Percentiles rank a stretch among this genome's conserved stretches.
phyloP scores from a whole-genome alignment of 2,797 vertebrate genomes.

The Peromyscus aztecus region DNA sequence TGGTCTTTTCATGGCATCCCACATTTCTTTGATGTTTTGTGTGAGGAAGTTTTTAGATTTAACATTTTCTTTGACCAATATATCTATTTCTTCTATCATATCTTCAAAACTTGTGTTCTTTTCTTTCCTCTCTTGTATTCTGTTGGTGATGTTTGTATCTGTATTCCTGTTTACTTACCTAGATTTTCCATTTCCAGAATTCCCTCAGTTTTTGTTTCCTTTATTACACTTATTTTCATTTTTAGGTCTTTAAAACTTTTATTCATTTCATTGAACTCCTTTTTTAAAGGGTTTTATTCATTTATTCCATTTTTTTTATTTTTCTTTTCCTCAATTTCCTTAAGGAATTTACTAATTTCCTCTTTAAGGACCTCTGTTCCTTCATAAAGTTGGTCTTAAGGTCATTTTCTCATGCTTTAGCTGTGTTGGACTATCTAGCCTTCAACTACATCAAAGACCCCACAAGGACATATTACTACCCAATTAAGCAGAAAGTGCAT shows the following conservation, averaged over 20 bases:
- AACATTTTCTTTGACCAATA: neutral
- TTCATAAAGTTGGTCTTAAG: neutral
- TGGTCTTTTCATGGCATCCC: neutral
- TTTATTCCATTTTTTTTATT: too few species aligned
- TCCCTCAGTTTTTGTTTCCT: neutral
- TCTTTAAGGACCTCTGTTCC: neutral
- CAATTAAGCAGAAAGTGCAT: too few species aligned
- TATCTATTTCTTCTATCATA: neutral
- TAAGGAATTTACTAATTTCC: too few species aligned
- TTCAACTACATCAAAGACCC: too few species aligned
- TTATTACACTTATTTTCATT: neutral
- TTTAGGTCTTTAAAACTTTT: neutral
- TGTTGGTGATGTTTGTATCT: neutral
- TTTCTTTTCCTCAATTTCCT: too few species aligned
- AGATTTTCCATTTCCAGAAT: neutral
- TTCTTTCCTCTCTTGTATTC: neutral
- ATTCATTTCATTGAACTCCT: neutral
- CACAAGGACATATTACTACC: too few species aligned
- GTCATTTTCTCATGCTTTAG: neutral
- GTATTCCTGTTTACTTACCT: neutral
- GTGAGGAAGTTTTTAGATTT: neutral
- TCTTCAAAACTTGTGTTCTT: neutral
- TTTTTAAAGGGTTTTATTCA: too few species aligned
- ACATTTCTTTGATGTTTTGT: neutral
- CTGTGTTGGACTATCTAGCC: too few species aligned